Percentiles rank a stretch among this genome's conserved stretches.
Evolutionary conservation across 2,797 vertebrate genomes (phyloP).

Genomic region (Knipowitschia caucasica): DNA sequence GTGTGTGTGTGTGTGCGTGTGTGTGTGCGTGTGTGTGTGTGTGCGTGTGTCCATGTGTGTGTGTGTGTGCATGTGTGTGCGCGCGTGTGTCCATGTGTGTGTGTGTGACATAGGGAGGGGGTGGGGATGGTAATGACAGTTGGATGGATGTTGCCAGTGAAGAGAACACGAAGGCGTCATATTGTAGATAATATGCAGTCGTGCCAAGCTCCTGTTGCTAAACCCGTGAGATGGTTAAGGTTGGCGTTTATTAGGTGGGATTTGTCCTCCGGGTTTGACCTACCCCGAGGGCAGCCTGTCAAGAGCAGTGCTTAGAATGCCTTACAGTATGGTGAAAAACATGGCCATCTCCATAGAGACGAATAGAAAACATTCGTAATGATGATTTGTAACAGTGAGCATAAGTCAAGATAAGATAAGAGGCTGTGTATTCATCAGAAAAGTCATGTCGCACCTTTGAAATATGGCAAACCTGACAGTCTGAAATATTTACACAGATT

Average conservation of each 20-base stretch:
- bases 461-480: no score
- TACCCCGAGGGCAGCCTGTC: not conserved
- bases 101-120: not conserved
- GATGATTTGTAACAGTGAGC: no score
- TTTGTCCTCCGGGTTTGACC: not conserved
- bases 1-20: no score
- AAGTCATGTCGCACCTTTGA: no score
- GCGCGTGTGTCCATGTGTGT: slow-evolving; percentile 17
- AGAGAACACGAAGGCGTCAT: slow-evolving; percentile 10
- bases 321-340: no score
- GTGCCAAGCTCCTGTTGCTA: not conserved
- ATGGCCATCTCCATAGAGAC: no score
- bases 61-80: slow-evolving; percentile 18
- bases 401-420: no score
- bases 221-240: not conserved
- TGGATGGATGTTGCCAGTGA: slow-evolving; percentile 1
- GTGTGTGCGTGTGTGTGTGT: no score
- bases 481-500: no score
- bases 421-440: no score
- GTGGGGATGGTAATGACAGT: slow-evolving; percentile 5
- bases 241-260: not conserved
- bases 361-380: no score
- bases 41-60: slow-evolving; percentile 18
- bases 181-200: not conserved
- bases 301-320: not conserved